Conservation (phyloP, 2,113 vertebrate genomes). For the Etheostoma spectabile region DNA sequence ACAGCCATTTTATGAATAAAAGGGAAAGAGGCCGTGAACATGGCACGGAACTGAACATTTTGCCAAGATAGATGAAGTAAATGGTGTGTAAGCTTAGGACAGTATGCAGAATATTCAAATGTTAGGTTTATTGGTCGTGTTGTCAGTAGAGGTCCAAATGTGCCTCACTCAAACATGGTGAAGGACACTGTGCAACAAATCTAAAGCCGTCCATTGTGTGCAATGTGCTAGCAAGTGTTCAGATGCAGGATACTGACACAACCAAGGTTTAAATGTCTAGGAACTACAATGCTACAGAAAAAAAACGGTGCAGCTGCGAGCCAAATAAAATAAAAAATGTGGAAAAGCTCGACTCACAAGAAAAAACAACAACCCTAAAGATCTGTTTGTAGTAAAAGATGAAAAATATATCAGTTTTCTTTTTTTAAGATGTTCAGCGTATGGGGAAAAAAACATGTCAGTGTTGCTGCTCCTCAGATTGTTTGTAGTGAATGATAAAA, state of each 20-base stretch:
- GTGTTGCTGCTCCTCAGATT: not conserved
- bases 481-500: constrained; percentile 47
- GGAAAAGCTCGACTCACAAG: constrained; percentile 5
- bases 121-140: not conserved
- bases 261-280: constrained; percentile 15
- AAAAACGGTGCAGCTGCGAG: constrained; percentile 1
- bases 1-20: constrained; percentile 46
- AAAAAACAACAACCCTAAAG: constrained; percentile 19
- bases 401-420: not conserved
- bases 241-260: constrained; percentile 1
- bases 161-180: not conserved
- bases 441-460: constrained; percentile 5
- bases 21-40: not conserved
- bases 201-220: not conserved
- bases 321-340: constrained; percentile 8
- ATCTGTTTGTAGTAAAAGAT: constrained; percentile 26
- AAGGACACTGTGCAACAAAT: constrained; percentile 5
- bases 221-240: constrained; percentile 28
- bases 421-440: constrained; percentile 24
- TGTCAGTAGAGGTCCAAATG: constrained; percentile 5
- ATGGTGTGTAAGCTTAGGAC: not conserved
- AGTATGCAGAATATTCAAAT: constrained; percentile 5
- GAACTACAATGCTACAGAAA: not conserved
- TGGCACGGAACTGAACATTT: not conserved
- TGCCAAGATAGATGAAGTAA: not conserved